These are phyloP conservation scores for Lophochroa leadbeateri DNA, from an alignment of 2,113 vertebrate species.

Conservation along the genomic window DNA sequence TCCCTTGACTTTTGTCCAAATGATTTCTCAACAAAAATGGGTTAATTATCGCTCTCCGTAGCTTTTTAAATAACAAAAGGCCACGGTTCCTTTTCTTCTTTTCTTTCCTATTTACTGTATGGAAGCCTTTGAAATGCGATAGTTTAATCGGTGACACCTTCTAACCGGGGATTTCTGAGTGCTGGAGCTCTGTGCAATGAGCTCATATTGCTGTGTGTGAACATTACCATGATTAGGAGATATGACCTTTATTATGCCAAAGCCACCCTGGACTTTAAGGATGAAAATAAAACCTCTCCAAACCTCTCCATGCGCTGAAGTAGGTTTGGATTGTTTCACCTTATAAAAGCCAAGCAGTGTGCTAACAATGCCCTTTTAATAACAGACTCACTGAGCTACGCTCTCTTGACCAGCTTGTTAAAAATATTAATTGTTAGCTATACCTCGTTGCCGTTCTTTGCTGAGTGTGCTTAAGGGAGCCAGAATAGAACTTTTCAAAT, in stretches of 20 bases:
- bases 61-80: slow-evolving; percentile 91
- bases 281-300: slow-evolving; percentile 74
- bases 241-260: slow-evolving; percentile 79
- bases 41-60: slow-evolving; percentile 92
- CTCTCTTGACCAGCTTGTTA: slow-evolving; percentile 55
- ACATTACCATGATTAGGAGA: slow-evolving; percentile 79
- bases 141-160: slow-evolving; percentile 84
- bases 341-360: slow-evolving; percentile 72
- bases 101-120: slow-evolving; percentile 86
- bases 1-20: slow-evolving; percentile 84
- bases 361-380: slow-evolving; percentile 67
- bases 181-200: slow-evolving; percentile 72
- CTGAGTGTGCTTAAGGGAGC: neutral
- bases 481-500: neutral
- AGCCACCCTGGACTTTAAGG: slow-evolving; percentile 80
- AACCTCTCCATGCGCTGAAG: slow-evolving; percentile 69
- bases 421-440: slow-evolving; percentile 54
- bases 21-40: slow-evolving; percentile 90
- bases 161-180: slow-evolving; percentile 79
- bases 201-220: slow-evolving; percentile 82
- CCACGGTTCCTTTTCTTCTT: slow-evolving; percentile 90
- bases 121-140: slow-evolving; percentile 84
- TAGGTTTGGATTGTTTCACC: slow-evolving; percentile 76
- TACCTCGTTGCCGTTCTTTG: neutral
- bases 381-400: slow-evolving; percentile 9